Percentiles rank a stretch among this genome's conserved stretches.
These are phyloP conservation scores for Lasioglossum pauxillum DNA, from an alignment of 2,888 invertebrate species.

Conservation along the genomic window DNA sequence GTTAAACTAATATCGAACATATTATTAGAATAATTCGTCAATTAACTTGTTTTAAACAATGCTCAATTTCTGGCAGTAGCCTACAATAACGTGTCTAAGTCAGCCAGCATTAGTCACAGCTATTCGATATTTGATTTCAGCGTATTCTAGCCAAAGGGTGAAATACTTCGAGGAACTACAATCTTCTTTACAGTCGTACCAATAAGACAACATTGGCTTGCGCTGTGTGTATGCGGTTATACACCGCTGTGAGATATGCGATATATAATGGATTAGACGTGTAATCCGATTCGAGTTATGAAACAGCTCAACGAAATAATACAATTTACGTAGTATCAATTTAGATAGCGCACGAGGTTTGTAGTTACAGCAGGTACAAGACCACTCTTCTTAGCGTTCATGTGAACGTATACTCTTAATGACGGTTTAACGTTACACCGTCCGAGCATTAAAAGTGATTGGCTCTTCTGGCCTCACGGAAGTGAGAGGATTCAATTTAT, in stretches of 20 bases:
- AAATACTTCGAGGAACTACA: slow-evolving; percentile 22
- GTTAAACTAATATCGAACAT: neutral
- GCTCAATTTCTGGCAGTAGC: too few species aligned
- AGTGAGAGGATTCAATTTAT: neutral
- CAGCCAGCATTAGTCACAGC: too few species aligned
- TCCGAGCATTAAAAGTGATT: neutral
- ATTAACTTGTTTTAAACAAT: neutral
- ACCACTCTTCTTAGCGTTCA: neutral
- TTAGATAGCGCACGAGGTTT: slow-evolving; percentile 18
- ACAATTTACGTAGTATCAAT: slow-evolving; percentile 21
- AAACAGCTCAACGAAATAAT: slow-evolving; percentile 15
- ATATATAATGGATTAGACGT: slow-evolving; percentile 50
- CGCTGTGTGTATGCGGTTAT: neutral
- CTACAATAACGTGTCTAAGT: neutral
- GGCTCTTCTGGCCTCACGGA: neutral
- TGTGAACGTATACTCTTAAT: neutral
- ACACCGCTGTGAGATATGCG: neutral
- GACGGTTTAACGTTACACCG: too few species aligned
- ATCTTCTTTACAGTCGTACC: slow-evolving; percentile 39
- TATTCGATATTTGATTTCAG: neutral
- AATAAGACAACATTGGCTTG: slow-evolving; percentile 34
- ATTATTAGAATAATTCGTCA: neutral
- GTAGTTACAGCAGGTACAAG: neutral
- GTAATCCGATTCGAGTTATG: slow-evolving; percentile 37
- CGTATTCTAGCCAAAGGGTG: neutral